Evolutionary conservation across 2,113 vertebrate species (phyloP), one percentile per base, ranked within the genome.

Genomic region (Gopherus flavomarginatus): DNA sequence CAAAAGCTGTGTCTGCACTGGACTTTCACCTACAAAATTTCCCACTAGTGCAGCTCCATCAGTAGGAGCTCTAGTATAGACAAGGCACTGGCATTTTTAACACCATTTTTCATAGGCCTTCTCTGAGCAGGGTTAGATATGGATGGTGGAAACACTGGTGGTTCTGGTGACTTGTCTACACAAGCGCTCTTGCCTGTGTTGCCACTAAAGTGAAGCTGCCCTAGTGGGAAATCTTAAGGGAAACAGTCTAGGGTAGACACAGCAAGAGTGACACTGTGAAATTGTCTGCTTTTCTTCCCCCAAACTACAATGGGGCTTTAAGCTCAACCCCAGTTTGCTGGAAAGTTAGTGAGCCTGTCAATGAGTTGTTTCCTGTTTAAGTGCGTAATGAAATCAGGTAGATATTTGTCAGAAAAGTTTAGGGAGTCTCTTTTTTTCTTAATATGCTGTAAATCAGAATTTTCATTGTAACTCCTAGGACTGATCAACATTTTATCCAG

Each of bases 171-270:
- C 93, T 1, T 1, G 57, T 38, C 59, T 93, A 27, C 62, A 24
- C n/a, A 75, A 21, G 47, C 17, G 7, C 0, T 0, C 42, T 65
- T 0, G 0, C 78, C 53, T 92, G 75, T 35, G 62, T 16, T n/a
- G 31, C 62, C 6, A 8, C 7, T 65, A 42, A 56, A 49, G 81
- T 1, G 0, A 69, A 1, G 17, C 59, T 54, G 81, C 53, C 42
- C 27, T 1, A 4, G 38, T 54, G n/a, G 62, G 31, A 65, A 65
- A 65, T 65, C 31, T n/a, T 35, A 22, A 7, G n/a, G 1, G 11
- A 53, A 2, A 1, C 17, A 53, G 87, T 89, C 53, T 24, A 4
- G 2, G 17, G 19, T 2, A 6, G 44, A 75, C 57, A 79, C 35
- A 75, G 44, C 19, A 3, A 2, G 5, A 0, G 0, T 5, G 19